Evolutionary conservation across 1,140 invertebrate species (phyloP).

Genomic region (Calliopsis andreniformis): DNA sequence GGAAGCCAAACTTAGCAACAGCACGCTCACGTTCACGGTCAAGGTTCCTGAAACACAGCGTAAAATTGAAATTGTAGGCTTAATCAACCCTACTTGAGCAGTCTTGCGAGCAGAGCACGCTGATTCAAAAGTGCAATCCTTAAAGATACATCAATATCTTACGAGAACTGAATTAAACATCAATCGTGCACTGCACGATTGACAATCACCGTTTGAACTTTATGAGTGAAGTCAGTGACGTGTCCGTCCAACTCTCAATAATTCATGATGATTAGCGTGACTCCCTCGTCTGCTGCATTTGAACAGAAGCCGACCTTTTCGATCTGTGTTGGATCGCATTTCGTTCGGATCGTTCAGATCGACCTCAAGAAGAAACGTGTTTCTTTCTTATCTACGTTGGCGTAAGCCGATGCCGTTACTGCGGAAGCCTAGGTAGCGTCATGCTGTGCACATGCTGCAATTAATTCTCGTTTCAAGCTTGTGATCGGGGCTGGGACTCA

Average conservation of each 20-base stretch:
- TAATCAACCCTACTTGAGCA: neutral
- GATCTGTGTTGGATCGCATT: neutral
- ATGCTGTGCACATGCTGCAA: constrained; percentile 77
- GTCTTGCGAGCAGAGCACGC: constrained; percentile 27
- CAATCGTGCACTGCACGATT: neutral
- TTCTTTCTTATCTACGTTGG: constrained; percentile 19
- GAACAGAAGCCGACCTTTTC: neutral
- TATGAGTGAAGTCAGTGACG: too few species aligned
- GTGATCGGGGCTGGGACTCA: constrained; percentile 29
- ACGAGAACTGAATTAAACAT: too few species aligned
- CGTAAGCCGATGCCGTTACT: constrained; percentile 59
- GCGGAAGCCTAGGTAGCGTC: constrained; percentile 69
- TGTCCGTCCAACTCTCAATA: neutral
- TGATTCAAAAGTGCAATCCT: constrained; percentile 12
- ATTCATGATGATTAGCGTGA: constrained; percentile 6
- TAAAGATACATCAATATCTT: constrained; percentile 32
- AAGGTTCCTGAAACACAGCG: constrained; percentile 86
- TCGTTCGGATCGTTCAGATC: neutral
- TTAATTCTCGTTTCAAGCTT: constrained; percentile 43
- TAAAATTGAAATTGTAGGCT: constrained; percentile 3
- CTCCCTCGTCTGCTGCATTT: neutral
- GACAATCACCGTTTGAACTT: constrained; percentile 1
- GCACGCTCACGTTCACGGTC: constrained; percentile 95
- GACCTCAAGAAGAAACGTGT: neutral
- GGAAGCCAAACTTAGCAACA: constrained; percentile 94